These are phyloP conservation scores for Pseudomyrmex dendroicus DNA, from an alignment of 1,140 invertebrate genomes.

Conservation along the genomic window DNA sequence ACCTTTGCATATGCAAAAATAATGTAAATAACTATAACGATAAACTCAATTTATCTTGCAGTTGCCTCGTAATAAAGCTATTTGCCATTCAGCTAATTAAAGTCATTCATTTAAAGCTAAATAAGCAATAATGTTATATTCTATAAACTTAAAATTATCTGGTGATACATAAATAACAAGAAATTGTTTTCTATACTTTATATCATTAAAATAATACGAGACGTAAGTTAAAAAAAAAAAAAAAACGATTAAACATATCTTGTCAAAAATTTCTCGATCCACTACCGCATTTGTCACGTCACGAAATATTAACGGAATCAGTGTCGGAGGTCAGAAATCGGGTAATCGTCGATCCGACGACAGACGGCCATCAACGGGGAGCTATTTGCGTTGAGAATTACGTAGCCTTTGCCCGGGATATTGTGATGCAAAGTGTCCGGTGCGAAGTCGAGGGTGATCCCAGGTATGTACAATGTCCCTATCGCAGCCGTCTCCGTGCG, in stretches of 20 bases:
- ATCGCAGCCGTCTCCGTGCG: conserved; percentile 57
- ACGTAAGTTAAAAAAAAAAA: too few species aligned
- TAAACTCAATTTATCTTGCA: conserved; percentile 23
- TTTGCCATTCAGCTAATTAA: conserved; percentile 21
- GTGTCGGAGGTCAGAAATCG: conserved; percentile 11
- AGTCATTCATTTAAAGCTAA: neutral
- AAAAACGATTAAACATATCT: neutral
- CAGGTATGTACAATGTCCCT: conserved; percentile 28
- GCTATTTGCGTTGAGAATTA: conserved; percentile 58
- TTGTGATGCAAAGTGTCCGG: conserved; percentile 75
- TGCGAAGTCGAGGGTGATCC: conserved; percentile 32
- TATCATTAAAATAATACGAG: neutral
- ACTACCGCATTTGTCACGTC: neutral
- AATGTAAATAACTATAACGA: conserved; percentile 1
- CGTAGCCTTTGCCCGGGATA: conserved; percentile 56
- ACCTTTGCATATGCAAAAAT: neutral
- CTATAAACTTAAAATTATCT: neutral
- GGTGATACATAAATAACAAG: conserved; percentile 3
- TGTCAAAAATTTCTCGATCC: neutral
- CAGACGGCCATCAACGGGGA: conserved; percentile 7
- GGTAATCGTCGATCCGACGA: conserved; percentile 18
- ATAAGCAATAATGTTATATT: conserved; percentile 20
- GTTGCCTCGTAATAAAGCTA: conserved; percentile 16
- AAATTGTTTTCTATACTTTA: neutral
- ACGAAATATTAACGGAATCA: conserved; percentile 7